Conservation (phyloP, 2,888 invertebrate species). For the Drosophila kuntzei region DNA sequence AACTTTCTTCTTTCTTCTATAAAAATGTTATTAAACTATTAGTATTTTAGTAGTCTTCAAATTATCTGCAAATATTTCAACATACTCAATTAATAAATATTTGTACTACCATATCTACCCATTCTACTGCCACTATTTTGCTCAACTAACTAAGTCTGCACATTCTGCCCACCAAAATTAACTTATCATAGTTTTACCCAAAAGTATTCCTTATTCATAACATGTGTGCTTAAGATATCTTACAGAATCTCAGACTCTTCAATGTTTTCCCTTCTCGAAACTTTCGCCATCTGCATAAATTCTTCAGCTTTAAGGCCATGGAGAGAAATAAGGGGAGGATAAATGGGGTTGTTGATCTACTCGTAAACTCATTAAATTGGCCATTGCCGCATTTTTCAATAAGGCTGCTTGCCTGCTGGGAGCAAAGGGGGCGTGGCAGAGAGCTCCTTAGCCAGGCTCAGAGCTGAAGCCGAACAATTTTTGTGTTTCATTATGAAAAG, state of each 20-base stretch:
- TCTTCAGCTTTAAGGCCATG: slow-evolving; percentile 31
- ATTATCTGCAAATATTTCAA: neutral
- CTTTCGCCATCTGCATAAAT: slow-evolving; percentile 19
- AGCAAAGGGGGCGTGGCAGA: neutral
- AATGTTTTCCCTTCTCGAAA: slow-evolving; percentile 6
- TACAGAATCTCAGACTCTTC: slow-evolving; percentile 10
- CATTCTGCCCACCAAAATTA: neutral
- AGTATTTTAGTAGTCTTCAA: neutral
- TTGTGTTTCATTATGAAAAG: slow-evolving; percentile 55
- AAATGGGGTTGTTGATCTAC: slow-evolving; percentile 26
- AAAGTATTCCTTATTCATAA: slow-evolving; percentile 12
- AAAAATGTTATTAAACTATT: neutral
- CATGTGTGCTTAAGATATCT: slow-evolving; percentile 13
- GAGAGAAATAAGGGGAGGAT: neutral
- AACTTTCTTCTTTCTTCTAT: neutral
- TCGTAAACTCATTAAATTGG: slow-evolving; percentile 76
- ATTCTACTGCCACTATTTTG: neutral
- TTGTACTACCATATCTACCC: neutral
- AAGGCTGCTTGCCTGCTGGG: slow-evolving; percentile 26
- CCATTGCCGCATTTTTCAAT: slow-evolving; percentile 66
- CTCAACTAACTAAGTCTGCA: neutral
- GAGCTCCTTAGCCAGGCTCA: slow-evolving; percentile 3
- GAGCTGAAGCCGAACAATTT: slow-evolving; percentile 32
- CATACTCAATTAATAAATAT: neutral
- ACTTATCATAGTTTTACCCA: neutral